Evolutionary conservation across 2,888 invertebrate genomes (phyloP), one percentile per base, ranked within the genome.

Genomic region (Lissocephala sabroskyi): DNA sequence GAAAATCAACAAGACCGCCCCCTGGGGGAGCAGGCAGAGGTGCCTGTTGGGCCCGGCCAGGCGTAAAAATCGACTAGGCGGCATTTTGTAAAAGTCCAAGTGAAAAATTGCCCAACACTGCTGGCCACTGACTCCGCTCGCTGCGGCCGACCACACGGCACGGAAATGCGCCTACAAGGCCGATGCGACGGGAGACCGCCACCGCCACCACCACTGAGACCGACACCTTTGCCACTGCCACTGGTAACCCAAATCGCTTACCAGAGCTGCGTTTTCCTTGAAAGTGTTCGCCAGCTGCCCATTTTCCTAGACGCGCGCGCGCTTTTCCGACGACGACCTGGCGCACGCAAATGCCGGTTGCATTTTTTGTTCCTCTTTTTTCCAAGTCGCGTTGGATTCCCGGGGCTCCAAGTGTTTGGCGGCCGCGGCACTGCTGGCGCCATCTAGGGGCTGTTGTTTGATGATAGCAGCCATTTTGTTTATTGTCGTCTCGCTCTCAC

Each of bases 401-500:
- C n/a, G n/a, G n/a, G n/a, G n/a, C n/a, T n/a, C n/a, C n/a, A 26
- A 26, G 26, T 26, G n/a, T 16, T 35, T 10, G 0, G 14, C 49
- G 48, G 37, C 43, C 43, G 47, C 49, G 32, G 39, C 40, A 52
- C 39, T 16, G 23, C 54, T 74, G 62, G 79, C 75, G 84, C 79
- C 84, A 84, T 82, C 84, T 84, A 67, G 66, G 73, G 81, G 49
- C 52, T 50, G 62, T 52, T 52, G 61, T 49, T 49, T 29, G 52
- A 66, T 82, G 81, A 82, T 73, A 82, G 79, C 79, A 83, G 84
- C 84, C 84, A 84, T 84, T 84, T 84, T 84, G 83, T 82, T 82
- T 83, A 56, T 68, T 51, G 45, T 55, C 57, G 53, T 79, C 79
- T 61, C 76, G 43, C 56, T 82, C 54, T 19, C 30, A 13, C 47